These are phyloP conservation scores for Merops nubicus DNA, from an alignment of 2,113 vertebrate species.

Conservation along the genomic window DNA sequence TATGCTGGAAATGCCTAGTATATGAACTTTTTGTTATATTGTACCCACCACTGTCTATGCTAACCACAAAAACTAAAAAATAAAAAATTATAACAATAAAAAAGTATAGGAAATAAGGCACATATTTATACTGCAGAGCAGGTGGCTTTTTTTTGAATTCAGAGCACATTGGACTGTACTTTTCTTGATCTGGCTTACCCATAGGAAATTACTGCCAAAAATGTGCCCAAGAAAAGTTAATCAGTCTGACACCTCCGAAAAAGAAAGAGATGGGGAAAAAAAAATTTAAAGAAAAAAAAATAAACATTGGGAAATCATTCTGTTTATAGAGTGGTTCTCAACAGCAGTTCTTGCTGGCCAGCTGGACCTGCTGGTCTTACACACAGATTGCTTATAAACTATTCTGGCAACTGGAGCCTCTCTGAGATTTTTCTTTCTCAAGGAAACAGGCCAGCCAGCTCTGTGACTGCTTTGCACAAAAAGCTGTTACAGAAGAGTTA, in stretches of 20 bases:
- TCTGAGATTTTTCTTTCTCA: neutral
- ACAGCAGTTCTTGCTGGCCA: neutral
- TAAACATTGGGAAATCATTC: neutral
- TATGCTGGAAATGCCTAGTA: neutral
- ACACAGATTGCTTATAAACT: neutral
- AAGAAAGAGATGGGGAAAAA: no score
- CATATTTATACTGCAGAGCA: neutral
- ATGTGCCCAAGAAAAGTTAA: neutral
- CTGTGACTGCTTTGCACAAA: neutral
- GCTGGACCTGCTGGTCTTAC: neutral
- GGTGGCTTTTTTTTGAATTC: neutral
- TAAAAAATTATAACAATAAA: neutral
- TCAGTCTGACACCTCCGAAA: neutral
- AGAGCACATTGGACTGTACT: neutral
- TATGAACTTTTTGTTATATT: neutral
- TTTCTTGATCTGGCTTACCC: neutral
- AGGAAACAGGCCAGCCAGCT: neutral
- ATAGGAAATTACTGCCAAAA: neutral
- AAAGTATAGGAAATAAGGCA: neutral
- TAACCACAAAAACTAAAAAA: neutral
- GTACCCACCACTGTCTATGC: neutral
- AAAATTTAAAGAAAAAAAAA: neutral
- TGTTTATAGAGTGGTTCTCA: rapidly evolving
- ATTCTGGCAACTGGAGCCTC: neutral
- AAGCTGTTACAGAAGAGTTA: neutral